Base-by-base conservation (phyloP, 2,797 vertebrate species). In the Nyctalus aviator region DNA sequence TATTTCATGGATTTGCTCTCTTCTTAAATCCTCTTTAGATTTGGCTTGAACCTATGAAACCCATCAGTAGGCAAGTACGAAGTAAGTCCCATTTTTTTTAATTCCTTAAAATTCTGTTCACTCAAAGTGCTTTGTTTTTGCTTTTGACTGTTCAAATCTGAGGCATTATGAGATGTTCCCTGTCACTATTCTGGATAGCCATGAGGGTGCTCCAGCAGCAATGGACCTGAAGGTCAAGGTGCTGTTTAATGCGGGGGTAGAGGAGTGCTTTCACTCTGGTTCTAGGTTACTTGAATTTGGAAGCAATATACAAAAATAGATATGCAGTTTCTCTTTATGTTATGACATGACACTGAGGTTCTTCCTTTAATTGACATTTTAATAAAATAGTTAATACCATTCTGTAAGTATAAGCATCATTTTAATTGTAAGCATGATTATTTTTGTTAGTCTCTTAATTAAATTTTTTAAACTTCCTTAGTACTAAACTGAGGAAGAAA, bases 11-110 rank as follows among this genome's bases (percentile, higher is more conserved):
- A 55, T 88, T 72, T 48, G 13, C 88, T 94, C 92, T 95, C 96
- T 95, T 92, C 87, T 97, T 97, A 96, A 59, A 97, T 95, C 97
- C n/a, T 95, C 96, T 97, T 97, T 97, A 99, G 99, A 99, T 99
- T 98, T 99, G 99, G 99, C 98, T 99, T 96, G 99, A 99, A 93
- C 98, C 99, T 46, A 99, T 99, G 96, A 99, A 99, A 97, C 98
- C 98, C 96, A 95, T 99, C 92, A 96, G 98, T 96, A 99, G 98
- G 97, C 99, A 99, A 99, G 98, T 99, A 96, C 98, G 98, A 98
- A 98, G 99, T 99, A 99, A 99, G 99, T 99, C 64, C 64, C 44
- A 72, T 71, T 59, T 48, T 77, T 59, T 44, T 53, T 96, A 71
- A 72, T 77, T 94, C 66, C 53, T 25, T 93, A 90, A 96, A 77